A percentile compares a stretch with the other conserved stretches of the same genome.
phyloP scores from a whole-genome alignment of 2,113 vertebrate genomes.

The Myodes glareolus region DNA sequence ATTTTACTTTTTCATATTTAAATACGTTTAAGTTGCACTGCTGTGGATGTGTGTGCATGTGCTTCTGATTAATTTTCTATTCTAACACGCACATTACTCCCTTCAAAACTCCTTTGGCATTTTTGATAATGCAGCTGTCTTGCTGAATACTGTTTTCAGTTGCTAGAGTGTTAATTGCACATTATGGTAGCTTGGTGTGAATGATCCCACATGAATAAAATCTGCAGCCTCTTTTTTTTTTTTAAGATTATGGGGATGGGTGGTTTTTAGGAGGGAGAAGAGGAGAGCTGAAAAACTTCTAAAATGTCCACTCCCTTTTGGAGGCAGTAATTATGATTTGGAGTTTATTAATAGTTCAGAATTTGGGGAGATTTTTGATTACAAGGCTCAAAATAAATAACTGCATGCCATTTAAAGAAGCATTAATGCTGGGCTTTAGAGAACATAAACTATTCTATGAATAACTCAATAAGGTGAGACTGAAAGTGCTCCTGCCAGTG shows the following conservation, averaged over 20 bases:
- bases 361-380: constrained; percentile 49
- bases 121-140: constrained; percentile 78
- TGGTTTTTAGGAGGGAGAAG: constrained; percentile 27
- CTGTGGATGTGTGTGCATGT: not conserved
- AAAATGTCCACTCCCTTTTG: constrained; percentile 70
- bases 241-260: constrained; percentile 68
- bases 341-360: constrained; percentile 66
- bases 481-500: not conserved
- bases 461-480: not conserved
- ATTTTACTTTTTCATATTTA: constrained; percentile 71
- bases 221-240: constrained; percentile 52
- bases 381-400: constrained; percentile 66
- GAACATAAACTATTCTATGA: constrained; percentile 8
- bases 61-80: constrained; percentile 77
- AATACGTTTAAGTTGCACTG: constrained; percentile 63
- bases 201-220: constrained; percentile 78
- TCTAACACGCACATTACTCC: constrained; percentile 74
- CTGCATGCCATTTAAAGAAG: not conserved
- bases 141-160: constrained; percentile 80
- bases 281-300: constrained; percentile 68
- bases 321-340: constrained; percentile 68
- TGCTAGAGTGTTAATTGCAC: constrained; percentile 77
- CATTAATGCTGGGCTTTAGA: not conserved
- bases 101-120: constrained; percentile 76
- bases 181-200: constrained; percentile 74